phyloP scores from a whole-genome alignment of 2,888 invertebrate species.

The Pyrrhosoma nymphula region DNA sequence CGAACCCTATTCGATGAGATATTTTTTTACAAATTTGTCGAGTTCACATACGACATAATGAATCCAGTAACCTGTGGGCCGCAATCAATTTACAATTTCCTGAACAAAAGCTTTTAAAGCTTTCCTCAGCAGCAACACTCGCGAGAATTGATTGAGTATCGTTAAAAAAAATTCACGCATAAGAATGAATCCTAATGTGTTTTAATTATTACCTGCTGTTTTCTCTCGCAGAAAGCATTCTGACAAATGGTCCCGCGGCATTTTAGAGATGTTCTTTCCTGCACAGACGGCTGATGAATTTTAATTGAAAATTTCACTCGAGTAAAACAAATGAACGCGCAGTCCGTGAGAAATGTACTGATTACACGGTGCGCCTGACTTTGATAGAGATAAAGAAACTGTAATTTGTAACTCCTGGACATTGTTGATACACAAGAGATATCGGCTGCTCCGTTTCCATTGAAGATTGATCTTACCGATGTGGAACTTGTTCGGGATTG shows the following conservation, averaged over 20 bases:
- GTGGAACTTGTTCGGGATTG: background rate
- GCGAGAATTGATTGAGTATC: background rate
- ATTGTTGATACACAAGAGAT: background rate
- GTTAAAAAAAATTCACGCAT: background rate
- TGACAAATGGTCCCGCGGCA: background rate
- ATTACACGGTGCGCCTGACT: background rate
- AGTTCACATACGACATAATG: no score
- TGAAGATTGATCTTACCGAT: background rate
- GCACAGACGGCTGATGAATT: background rate
- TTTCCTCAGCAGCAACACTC: background rate
- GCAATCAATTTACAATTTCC: no score
- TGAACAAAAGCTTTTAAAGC: no score
- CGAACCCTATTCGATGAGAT: no score
- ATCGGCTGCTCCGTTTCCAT: background rate
- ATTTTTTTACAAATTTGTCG: no score
- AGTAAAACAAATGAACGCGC: background rate
- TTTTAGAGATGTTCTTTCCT: background rate
- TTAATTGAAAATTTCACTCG: background rate
- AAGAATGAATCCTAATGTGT: background rate
- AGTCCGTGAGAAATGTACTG: background rate
- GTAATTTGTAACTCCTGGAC: background rate
- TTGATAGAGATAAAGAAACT: background rate
- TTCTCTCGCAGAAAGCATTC: background rate
- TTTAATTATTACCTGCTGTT: background rate
- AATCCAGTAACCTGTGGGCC: no score